Evolutionary conservation across 2,113 vertebrate species (phyloP), one percentile per base, ranked within the genome.

Genomic region (Percina caprodes): DNA sequence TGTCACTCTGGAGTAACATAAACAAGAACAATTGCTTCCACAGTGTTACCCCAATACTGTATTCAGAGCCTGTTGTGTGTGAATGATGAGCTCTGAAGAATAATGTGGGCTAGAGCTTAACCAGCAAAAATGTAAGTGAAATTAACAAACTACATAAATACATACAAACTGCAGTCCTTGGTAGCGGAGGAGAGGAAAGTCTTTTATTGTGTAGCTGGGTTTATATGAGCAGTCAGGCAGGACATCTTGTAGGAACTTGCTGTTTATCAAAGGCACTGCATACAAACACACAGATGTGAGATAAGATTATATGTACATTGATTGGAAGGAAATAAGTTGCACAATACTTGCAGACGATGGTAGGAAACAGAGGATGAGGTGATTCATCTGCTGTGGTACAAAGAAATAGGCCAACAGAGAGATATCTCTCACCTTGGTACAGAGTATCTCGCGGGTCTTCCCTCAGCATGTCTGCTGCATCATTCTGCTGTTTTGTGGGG

Each of bases 141-240:
- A 9, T 14, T 30, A 2, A 46, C 1, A 19, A 75, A 60, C 0
- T n/a, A 59, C 8, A 74, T 11, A n/a, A 65, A 83, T 77, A 97
- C 98, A 94, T 96, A 99, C 98, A 83, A 97, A 99, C 67, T 96
- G 95, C 51, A 99, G 94, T 14, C 98, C 98, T 86, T 99, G 97
- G 88, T 99, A 99, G 71, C 98, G 97, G 21, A 88, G 76, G 63
- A 99, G 91, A 12, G 92, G 94, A 4, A 95, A 95, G 78, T 95
- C 96, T 54, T 93, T 96, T 74, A 98, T 94, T 48, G 94, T 92
- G 89, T 99, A 99, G 94, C 95, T 98, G 91, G 98, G 97, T 48
- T 93, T 96, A 94, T 99, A 99, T 0, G 74, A 81, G 84, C 98
- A 99, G 59, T 96, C 95, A 0, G 97, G 96, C 84, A 99, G 89